phyloP scores from a whole-genome alignment of 2,888 invertebrate species.

The Andrena minutula region DNA sequence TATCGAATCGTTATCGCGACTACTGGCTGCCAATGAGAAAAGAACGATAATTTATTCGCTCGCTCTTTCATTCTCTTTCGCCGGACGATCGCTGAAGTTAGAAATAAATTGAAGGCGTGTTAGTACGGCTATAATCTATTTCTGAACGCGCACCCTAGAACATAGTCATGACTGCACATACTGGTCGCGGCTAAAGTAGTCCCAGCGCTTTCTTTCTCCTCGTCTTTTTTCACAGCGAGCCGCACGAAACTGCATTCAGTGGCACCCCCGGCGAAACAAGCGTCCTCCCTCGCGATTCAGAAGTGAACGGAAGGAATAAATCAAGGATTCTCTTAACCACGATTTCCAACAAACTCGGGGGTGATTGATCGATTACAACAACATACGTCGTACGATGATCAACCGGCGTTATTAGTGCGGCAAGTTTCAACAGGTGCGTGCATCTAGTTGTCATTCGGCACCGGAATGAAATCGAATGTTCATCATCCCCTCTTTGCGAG shows the following conservation, averaged over 20 bases:
- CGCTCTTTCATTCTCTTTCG: background rate
- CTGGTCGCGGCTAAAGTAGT: slow-evolving; percentile 58
- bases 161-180: slow-evolving; percentile 71
- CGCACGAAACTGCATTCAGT: background rate
- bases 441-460: slow-evolving; percentile 1
- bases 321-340: background rate
- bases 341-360: background rate
- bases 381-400: background rate
- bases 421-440: slow-evolving; percentile 31
- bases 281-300: background rate
- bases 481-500: background rate
- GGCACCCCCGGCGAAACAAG: background rate
- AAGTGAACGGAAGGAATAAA: background rate
- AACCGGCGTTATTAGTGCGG: background rate
- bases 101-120: slow-evolving; percentile 66
- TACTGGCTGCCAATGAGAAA: background rate
- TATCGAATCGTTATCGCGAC: slow-evolving; percentile 12
- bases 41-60: background rate
- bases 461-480: background rate
- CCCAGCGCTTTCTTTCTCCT: slow-evolving; percentile 11
- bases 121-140: slow-evolving; percentile 61
- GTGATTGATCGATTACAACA: background rate
- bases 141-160: slow-evolving; percentile 61
- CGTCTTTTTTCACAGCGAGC: slow-evolving; percentile 1
- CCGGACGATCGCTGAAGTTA: slow-evolving; percentile 38